Evolutionary conservation across 2,113 vertebrate species (phyloP), one percentile per base, ranked within the genome.

Genomic region (Perca flavescens): DNA sequence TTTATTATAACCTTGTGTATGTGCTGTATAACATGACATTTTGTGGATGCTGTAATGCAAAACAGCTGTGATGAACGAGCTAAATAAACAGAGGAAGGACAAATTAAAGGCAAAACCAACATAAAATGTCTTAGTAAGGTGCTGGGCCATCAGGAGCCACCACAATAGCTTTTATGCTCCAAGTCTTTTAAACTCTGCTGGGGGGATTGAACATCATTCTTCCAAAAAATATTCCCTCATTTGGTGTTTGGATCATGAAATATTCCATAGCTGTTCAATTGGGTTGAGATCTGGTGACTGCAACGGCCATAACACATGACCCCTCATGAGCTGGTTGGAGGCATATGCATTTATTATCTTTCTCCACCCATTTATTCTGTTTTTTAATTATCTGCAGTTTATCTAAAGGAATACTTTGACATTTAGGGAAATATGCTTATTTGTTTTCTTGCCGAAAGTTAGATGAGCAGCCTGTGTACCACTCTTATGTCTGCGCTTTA

Each of bases 171-270:
- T 49, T 31, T 61, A 57, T 8, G 13, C 5, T 4, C 25, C 22
- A 64, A 40, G 17, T n/a, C 28, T 68, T 22, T 69, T 25, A 50
- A 52, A 50, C 5, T 54, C n/a, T 63, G 34, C 15, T 65, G 31
- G 40, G 22, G 28, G 6, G 54, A 60, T 72, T 34, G 19, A 54
- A 36, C 36, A 46, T 40, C 22, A 70, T 67, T 79, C 28, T 57
- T 43, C 17, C 19, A 64, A 46, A 73, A 49, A 4, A 56, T 64
- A 53, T 65, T 47, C 10, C n/a, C 6, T 43, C 4, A 61, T 31
- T 64, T 75, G 10, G 7, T 65, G 46, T 76, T 80, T 61, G 46
- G 22, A 81, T 67, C n/a, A 36, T 77, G 52, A 80, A 67, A n/a
- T 43, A 57, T 63, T 58, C 0, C 19, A 49, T 31, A 50, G 43